Evolutionary conservation across 92 coral and sea anemone species (phyloP), one percentile per base, ranked within the genome.

Genomic region (Pocillopora meandrina): DNA sequence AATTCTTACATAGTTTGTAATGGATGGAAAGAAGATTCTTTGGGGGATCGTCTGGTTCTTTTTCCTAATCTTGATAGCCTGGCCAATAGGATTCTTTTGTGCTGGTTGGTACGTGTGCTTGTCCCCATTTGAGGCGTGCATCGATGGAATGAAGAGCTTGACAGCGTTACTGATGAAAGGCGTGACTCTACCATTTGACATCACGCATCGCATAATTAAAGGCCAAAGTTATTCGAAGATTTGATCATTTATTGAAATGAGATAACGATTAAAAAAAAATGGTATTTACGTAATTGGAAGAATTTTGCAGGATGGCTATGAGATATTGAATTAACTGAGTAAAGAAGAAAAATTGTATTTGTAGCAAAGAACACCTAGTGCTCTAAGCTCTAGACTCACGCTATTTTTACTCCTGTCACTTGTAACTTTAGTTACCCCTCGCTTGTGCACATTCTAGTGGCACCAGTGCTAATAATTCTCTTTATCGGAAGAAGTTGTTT

Each of bases 101-200:
- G 98, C 98, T 66, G 95, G 98, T 1, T 96, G 98, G 98, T 96
- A 94, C 88, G 98, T 96, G 56, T 96, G 98, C 62, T 80, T 96
- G 31, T 89, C 96, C 33, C 98, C 98, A 13, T 92, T 94, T 90
- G 98, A 96, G 80, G 98, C 96, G 52, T 96, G 98, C 76, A 81
- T 96, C 61, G 98, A 94, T 31, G 96, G 95, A 42, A 90, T 96
- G 78, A 96, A 92, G 88, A 86, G 85, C 74, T 68, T 96, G 20
- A 96, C 95, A n/a, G 96, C 93, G 74, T 82, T 96, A 19, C 85
- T 96, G 42, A 96, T 94, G 98, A 87, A 93, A 19, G 98, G 98
- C 26, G 98, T 94, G 14, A 96, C 90, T 81, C 59, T 96, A 23
- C 98, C 98, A 0, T 91, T 96, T 33, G 90, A 89, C 67, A 93